Evolutionary conservation across 1,140 invertebrate genomes (phyloP), one percentile per base, ranked within the genome.

Genomic region (Drosophila rufa): DNA sequence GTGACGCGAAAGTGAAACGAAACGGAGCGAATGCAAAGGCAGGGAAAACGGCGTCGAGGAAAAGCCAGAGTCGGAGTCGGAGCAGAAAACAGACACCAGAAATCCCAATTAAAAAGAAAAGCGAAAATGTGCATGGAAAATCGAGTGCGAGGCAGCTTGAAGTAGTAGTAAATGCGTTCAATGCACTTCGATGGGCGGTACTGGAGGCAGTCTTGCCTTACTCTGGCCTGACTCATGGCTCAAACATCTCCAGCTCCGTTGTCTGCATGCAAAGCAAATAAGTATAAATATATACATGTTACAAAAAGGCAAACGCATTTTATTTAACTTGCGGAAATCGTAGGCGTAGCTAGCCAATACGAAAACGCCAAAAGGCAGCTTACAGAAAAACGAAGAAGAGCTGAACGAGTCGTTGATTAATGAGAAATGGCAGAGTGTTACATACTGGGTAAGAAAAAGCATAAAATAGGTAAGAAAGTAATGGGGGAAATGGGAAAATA

Each of bases 21-120:
- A 66, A 47, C 40, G 67, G 25, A 73, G 69, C 70, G 33, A 79
- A 53, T 60, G 79, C 79, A 76, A 74, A 84, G 50, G 30, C 43
- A 27, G 59, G 33, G 45, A 61, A 38, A 57, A 48, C 45, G n/a
- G 43, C 38, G 53, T 51, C 43, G 45, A 56, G 75, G 70, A 82
- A 85, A 77, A 84, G 55, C 46, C 8, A 36, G 30, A 55, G 51
- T 6, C 19, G 22, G 45, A 47, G 30, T 12, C 51, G 22, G 33
- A 55, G 19, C 14, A 40, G 48, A 42, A 67, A 36, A 43, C 64
- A 67, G 64, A 60, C 48, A 84, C 53, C 82, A 89, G 77, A 89
- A 80, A 87, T 66, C 56, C 61, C 82, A 86, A 83, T 83, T 87
- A 74, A 83, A 89, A 83, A 50, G 69, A 86, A 86, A 86, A 80